Conservation (phyloP, 2,113 vertebrate species). For the Orientallactaga bullata region DNA sequence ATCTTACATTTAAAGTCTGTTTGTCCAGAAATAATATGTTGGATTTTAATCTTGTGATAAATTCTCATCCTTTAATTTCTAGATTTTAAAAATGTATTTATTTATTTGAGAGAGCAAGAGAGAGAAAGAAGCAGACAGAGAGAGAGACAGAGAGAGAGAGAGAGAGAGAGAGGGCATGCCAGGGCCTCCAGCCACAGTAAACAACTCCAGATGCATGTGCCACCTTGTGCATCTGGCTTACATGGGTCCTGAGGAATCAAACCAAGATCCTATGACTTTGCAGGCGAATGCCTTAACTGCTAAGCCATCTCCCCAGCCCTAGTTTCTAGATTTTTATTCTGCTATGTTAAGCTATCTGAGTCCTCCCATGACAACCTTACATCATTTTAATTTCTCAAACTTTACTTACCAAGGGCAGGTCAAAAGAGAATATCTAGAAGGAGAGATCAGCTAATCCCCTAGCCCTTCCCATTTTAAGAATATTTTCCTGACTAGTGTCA, state of each 20-base stretch:
- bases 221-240: no score
- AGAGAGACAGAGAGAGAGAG: no score
- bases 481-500: neutral
- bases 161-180: no score
- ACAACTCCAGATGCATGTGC: no score
- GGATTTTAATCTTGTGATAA: neutral
- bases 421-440: neutral
- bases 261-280: no score
- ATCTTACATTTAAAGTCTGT: neutral
- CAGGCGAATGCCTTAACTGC: no score
- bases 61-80: neutral
- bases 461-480: neutral
- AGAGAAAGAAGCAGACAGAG: no score
- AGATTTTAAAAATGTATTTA: no score
- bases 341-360: neutral
- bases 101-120: no score
- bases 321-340: neutral
- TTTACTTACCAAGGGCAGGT: neutral
- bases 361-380: neutral
- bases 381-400: constrained; percentile 20
- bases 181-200: no score
- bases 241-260: no score
- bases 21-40: neutral
- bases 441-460: neutral
- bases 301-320: no score